Base-by-base conservation (phyloP, 2,113 vertebrate genomes). In the Egretta garzetta region DNA sequence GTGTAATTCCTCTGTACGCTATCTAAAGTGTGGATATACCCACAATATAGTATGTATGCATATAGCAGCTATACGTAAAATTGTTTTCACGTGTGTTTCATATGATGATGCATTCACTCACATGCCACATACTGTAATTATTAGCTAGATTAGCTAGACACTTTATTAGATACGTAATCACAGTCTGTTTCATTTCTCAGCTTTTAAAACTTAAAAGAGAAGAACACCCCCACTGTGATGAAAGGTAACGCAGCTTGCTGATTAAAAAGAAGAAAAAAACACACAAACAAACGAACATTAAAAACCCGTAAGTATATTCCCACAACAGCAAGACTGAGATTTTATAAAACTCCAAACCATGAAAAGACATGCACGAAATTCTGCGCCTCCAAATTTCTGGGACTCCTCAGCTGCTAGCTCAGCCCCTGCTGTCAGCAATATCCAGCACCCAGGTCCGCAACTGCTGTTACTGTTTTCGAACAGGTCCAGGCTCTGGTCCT, bases 201-300 rank as follows among this genome's bases (percentile, higher is more conserved):
- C 43, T 87, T 95, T 81, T 8, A 3, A 47, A 93, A 91, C 41
- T 62, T 64, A 70, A 91, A 93, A 67, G n/a, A 86, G 80, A 83
- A 71, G 27, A 73, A 66, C 37, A 67, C 14, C 30, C 59, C 68
- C 8, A 5, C 89, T 74, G 83, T 59, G 86, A 91, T 67, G 63
- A 70, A 89, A 91, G 64, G 83, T 87, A 93, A 45, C 22, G 63
- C n/a, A 97, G 67, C n/a, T 67, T 86, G 55, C n/a, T 71, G 83
- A 91, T 80, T 76, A 93, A 23, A 86, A 30, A 45, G 6, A n/a
- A 76, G 45, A 45, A 55, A 88, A 17, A 74, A 1, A 4, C 49
- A 53, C 33, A 79, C 15, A 58, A 80, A 86, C 24, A 84, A 75
- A 87, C 0, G 1, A 77, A 82, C 24, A 52, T 33, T 59, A 71